Percentiles rank a stretch among this genome's conserved stretches.
These are phyloP conservation scores for Ellobius talpinus DNA, from an alignment of 2,113 vertebrate species.

Conservation along the genomic window DNA sequence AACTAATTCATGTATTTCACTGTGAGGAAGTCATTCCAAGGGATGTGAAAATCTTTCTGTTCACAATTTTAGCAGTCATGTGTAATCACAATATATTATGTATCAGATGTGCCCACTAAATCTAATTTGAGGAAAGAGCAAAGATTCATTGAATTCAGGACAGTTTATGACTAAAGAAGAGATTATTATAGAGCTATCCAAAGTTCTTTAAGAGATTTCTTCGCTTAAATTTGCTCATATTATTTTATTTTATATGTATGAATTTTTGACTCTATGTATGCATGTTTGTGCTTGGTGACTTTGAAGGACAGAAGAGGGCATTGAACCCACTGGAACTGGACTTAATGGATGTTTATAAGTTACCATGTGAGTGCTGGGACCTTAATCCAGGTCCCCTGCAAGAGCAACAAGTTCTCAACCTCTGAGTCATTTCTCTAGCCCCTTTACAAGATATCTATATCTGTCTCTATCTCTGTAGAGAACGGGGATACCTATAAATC, in stretches of 20 bases:
- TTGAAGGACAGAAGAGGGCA: not conserved
- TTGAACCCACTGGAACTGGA: too few relatives aligned
- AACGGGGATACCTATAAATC: not conserved
- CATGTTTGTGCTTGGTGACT: not conserved
- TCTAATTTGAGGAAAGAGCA: constrained; percentile 52
- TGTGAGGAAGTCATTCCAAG: constrained; percentile 33
- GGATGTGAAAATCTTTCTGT: constrained; percentile 36
- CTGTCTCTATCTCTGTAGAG: not conserved
- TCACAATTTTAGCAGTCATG: constrained; percentile 66
- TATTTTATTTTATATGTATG: not conserved
- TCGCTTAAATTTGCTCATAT: not conserved
- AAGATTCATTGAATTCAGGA: constrained; percentile 57
- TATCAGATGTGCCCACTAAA: constrained; percentile 67
- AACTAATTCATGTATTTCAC: constrained; percentile 43
- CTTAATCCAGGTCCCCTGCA: not conserved
- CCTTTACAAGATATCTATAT: not conserved
- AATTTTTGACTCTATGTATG: not conserved
- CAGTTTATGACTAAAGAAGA: constrained; percentile 20
- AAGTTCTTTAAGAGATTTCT: not conserved
- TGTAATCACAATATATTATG: constrained; percentile 64
- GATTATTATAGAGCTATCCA: constrained; percentile 4
- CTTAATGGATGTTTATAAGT: not conserved
- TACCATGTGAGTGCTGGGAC: not conserved
- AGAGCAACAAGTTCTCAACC: not conserved
- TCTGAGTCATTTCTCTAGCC: not conserved